phyloP scores from a whole-genome alignment of 1,140 invertebrate species.

The Plutomurus gul region DNA sequence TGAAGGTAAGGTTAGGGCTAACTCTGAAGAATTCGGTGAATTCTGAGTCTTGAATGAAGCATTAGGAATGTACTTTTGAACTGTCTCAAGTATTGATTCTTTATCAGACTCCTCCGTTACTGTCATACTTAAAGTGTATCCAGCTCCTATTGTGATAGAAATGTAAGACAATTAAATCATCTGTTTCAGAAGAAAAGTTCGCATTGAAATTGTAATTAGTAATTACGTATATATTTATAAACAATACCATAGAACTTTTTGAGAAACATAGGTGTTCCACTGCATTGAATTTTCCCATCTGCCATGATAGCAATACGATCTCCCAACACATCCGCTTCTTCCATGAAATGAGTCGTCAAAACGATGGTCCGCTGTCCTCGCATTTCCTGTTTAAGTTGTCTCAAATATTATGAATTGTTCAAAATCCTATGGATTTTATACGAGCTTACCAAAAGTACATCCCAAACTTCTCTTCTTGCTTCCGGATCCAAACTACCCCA shows the following conservation, averaged over 20 bases:
- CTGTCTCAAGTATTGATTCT: slow-evolving; percentile 28
- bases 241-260: slow-evolving; percentile 79
- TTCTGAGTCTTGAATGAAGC: slow-evolving; percentile 43
- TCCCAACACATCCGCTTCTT: slow-evolving; percentile 81
- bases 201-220: too few relatives aligned
- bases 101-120: background rate
- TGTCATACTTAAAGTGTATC: slow-evolving; percentile 48
- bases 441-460: slow-evolving; percentile 57
- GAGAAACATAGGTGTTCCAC: slow-evolving; percentile 81
- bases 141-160: slow-evolving; percentile 43
- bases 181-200: too few relatives aligned
- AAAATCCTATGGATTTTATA: too few relatives aligned
- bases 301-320: slow-evolving; percentile 88
- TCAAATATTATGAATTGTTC: background rate
- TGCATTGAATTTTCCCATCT: slow-evolving; percentile 75
- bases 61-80: slow-evolving; percentile 44
- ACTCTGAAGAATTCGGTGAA: slow-evolving; percentile 26
- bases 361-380: slow-evolving; percentile 77
- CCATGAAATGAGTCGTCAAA: slow-evolving; percentile 97
- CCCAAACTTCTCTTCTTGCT: slow-evolving; percentile 66
- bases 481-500: slow-evolving; percentile 64
- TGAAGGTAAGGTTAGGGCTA: slow-evolving; percentile 43
- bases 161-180: background rate
- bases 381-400: slow-evolving; percentile 54
- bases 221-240: too few relatives aligned